Base-by-base conservation (phyloP, 2,797 vertebrate species). In the Pogoniulus pusillus region DNA sequence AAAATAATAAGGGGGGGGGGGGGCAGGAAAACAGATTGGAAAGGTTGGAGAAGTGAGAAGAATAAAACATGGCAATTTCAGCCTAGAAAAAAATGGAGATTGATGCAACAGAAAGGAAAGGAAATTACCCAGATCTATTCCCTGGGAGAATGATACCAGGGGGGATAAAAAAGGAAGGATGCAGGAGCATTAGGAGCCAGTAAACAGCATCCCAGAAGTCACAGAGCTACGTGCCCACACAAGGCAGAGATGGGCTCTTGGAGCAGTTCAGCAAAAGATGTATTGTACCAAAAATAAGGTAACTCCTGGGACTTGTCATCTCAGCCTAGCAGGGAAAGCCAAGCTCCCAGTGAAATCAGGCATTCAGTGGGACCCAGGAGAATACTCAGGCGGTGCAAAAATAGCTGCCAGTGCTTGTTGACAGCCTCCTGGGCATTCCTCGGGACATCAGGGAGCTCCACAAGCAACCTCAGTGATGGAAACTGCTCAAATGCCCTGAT, bases 251-350 rank as follows among this genome's bases (percentile, higher is more conserved):
- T 7, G 55, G 69, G 47, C 29, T 78, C 78, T 71, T 39, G 12
- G 30, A 75, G 32, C 0, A 63, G 55, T 4, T 54, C 68, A 59
- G 82, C 55, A 69, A 76, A 70, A 63, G 70, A 69, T 17, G 45
- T 13, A 73, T 26, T 80, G 69, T 78, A 80, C 47, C 19, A 30
- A 91, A 72, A 87, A 59, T 65, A 79, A 17, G 3, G 63, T 27
- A 75, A 69, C 34, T 82, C 83, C 85, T 59, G 60, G 62, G 87
- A 91, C 37, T 69, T 76, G 62, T 49, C 66, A 68, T 27, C 62
- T 81, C 90, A 94, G 73, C 84, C 62, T 85, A 75, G 24, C 59
- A 51, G 84, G 70, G 91, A 91, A 73, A 83, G 43, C 73, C 79
- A 78, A 66, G 69, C 72, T 89, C 77, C 54, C 1, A 41, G 23